Evolutionary conservation across 2,797 vertebrate species (phyloP), one percentile per base, ranked within the genome.

Genomic region (Taeniopygia guttata): DNA sequence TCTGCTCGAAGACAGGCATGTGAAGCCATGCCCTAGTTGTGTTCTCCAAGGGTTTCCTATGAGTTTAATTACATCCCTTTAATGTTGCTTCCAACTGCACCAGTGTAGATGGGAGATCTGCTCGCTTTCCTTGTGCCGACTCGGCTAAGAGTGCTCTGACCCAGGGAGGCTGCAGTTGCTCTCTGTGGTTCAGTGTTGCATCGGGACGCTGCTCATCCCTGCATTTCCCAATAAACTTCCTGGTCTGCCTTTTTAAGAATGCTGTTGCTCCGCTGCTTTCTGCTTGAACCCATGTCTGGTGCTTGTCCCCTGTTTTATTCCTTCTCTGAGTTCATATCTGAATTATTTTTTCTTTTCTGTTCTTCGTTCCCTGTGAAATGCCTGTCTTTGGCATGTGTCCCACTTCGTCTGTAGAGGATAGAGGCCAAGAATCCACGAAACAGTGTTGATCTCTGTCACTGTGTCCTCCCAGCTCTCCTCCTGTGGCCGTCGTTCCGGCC

Each of bases 21-120:
- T 78, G 90, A 87, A 95, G 34, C 91, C 89, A 63, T 84, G 93
- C 59, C 93, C 90, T 88, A 91, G n/a, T 87, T 94, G 94, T 54
- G 84, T 78, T 89, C 87, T 91, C 93, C 78, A 93, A 93, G 91
- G 95, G 91, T 68, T 69, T 95, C 84, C 83, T 49, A 36, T 43
- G 46, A 17, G 38, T 87, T 94, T 91, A 90, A 89, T 93, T 92
- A 86, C 94, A 93, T 84, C 59, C 40, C 2, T 80, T 92, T 60
- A 88, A 79, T 90, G 84, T n/a, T 6, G 12, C 55, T 66, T 86
- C 68, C 60, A 88, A 75, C 77, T 80, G 90, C 46, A 70, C 27
- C 64, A 38, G 52, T 27, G 84, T 52, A 68, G 92, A 92, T 2
- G 25, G 58, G 80, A 93, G 77, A 58, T 81, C 7, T 52, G 58